Percentiles rank a stretch among this genome's conserved stretches.
These are phyloP conservation scores for Thymelicus lineola DNA, from an alignment of 2,888 invertebrate species.

Conservation along the genomic window DNA sequence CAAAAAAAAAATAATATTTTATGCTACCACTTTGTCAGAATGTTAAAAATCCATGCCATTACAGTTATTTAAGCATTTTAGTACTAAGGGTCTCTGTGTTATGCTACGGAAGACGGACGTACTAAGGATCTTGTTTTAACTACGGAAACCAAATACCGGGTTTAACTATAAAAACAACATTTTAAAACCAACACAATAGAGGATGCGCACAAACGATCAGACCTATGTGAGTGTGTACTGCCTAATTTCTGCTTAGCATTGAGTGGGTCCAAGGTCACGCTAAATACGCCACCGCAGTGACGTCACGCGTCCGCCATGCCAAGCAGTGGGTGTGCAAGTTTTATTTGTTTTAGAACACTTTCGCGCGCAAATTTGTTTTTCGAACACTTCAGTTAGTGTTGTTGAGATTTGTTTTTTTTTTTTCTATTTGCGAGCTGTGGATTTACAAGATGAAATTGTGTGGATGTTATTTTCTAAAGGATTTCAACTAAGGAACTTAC, in stretches of 20 bases:
- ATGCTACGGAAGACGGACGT: no score
- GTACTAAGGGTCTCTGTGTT: no score
- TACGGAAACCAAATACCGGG: no score
- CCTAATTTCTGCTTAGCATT: conserved; percentile 77
- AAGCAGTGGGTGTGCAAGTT: conserved; percentile 58
- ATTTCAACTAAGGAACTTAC: no score
- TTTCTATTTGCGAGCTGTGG: not conserved
- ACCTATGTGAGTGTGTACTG: conserved; percentile 23
- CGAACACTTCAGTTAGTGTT: conserved; percentile 30
- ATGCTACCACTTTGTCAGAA: no score
- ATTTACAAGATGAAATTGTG: no score
- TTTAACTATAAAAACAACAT: not conserved
- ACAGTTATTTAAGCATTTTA: no score
- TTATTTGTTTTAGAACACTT: conserved; percentile 46
- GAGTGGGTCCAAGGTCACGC: conserved; percentile 73
- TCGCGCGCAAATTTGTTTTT: conserved; percentile 41
- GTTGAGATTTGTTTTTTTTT: conserved; percentile 27
- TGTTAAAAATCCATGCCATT: no score
- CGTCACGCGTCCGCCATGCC: conserved; percentile 63
- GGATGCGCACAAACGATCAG: conserved; percentile 12
- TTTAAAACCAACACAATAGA: conserved; percentile 7
- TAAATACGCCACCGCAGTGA: conserved; percentile 65
- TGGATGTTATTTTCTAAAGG: no score
- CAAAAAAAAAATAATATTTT: no score
- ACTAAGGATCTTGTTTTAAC: no score